A percentile compares a stretch with the other conserved stretches of the same genome.
phyloP scores from a whole-genome alignment of 2,113 vertebrate species.

The Drymodes brunneopygia region DNA sequence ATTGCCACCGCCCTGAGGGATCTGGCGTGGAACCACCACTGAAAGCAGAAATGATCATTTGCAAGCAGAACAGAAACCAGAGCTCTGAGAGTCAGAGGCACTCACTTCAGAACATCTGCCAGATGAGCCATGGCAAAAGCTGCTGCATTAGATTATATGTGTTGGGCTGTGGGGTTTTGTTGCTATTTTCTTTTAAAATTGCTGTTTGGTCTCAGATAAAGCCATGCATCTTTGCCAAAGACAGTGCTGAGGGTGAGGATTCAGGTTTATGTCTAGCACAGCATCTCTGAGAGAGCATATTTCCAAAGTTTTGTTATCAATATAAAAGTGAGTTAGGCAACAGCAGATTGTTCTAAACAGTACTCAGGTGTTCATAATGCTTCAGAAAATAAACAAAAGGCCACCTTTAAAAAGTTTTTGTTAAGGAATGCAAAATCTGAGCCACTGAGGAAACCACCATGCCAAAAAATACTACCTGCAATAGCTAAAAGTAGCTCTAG shows the following conservation, averaged over 20 bases:
- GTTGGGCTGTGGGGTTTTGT: background rate
- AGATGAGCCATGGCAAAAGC: background rate
- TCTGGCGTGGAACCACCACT: background rate
- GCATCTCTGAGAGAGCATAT: background rate
- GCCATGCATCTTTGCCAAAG: background rate
- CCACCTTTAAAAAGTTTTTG: background rate
- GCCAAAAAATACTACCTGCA: background rate
- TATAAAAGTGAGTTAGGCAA: background rate
- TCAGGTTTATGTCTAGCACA: background rate
- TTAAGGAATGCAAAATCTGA: background rate
- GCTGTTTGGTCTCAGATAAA: background rate
- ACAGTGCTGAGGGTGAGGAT: background rate
- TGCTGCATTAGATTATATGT: background rate
- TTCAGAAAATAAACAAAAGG: background rate
- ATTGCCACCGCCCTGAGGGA: background rate
- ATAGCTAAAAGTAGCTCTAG: background rate
- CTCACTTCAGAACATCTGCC: background rate
- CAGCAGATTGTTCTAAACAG: background rate
- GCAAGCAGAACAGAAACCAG: background rate
- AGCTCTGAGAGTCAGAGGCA: background rate
- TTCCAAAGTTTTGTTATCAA: background rate
- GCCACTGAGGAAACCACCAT: background rate
- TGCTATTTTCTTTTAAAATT: conserved; percentile 6
- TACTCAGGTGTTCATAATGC: background rate
- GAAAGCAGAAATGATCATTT: background rate